phyloP scores from a whole-genome alignment of 2,113 vertebrate species.

The Triplophysa siluroides region DNA sequence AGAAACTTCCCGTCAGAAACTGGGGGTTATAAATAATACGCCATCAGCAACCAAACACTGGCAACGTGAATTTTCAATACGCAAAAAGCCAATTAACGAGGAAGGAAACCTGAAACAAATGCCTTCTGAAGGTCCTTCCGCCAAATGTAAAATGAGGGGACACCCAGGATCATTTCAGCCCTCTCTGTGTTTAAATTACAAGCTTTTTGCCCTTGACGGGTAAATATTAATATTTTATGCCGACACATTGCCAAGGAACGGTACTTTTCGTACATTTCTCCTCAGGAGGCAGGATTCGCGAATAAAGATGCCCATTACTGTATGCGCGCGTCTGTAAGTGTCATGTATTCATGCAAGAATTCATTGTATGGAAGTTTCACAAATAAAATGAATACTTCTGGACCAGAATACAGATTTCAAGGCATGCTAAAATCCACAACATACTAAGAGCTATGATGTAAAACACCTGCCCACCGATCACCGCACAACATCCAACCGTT shows the following conservation, averaged over 20 bases:
- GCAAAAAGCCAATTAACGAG: slow-evolving; percentile 72
- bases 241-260: slow-evolving; percentile 63
- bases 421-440: not conserved
- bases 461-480: too few species aligned
- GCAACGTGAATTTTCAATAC: slow-evolving; percentile 67
- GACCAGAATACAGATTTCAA: not conserved
- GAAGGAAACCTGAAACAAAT: slow-evolving; percentile 76
- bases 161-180: slow-evolving; percentile 69
- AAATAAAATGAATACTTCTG: not conserved
- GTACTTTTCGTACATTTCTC: slow-evolving; percentile 38
- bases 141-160: slow-evolving; percentile 69
- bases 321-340: not conserved
- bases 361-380: not conserved
- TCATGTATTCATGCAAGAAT: slow-evolving; percentile 4
- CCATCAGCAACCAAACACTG: slow-evolving; percentile 67
- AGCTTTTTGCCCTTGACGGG: slow-evolving; percentile 71
- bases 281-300: slow-evolving; percentile 11
- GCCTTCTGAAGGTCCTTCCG: slow-evolving; percentile 75
- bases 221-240: slow-evolving; percentile 78
- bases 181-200: slow-evolving; percentile 74
- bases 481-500: too few species aligned
- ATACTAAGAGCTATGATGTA: not conserved
- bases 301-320: slow-evolving; percentile 2
- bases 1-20: slow-evolving; percentile 64
- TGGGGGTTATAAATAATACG: slow-evolving; percentile 70